Conservation (phyloP, 2,797 vertebrate species). For the Paratrypauchen microcephalus region DNA sequence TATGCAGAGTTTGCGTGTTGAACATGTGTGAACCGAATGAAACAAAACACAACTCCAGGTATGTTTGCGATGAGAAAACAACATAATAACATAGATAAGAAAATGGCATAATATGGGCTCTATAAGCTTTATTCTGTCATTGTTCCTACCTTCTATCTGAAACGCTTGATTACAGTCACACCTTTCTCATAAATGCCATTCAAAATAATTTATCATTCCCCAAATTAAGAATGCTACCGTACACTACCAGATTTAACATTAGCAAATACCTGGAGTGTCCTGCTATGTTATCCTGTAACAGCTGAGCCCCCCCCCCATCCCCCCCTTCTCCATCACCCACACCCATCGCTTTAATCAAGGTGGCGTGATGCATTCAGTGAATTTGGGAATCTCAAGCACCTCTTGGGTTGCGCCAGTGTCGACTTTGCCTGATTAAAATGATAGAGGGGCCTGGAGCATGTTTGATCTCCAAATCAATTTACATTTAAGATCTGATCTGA, state of each 20-base stretch:
- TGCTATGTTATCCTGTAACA: constrained; percentile 26
- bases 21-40: too few relatives aligned
- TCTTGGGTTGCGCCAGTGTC: constrained; percentile 59
- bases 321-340: constrained; percentile 10
- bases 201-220: not conserved
- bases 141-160: not conserved
- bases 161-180: not conserved
- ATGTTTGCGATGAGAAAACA: too few relatives aligned
- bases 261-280: constrained; percentile 20
- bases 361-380: constrained; percentile 64
- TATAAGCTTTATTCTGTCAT: too few relatives aligned
- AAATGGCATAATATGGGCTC: too few relatives aligned
- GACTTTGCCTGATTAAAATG: constrained; percentile 74
- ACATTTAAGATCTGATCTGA: constrained; percentile 71
- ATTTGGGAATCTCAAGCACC: constrained; percentile 66
- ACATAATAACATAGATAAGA: too few relatives aligned
- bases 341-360: constrained; percentile 63
- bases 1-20: too few relatives aligned
- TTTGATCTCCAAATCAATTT: constrained; percentile 78
- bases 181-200: not conserved
- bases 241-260: constrained; percentile 16
- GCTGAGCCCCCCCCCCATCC: constrained; percentile 25
- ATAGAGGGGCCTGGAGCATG: constrained; percentile 68
- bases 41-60: too few relatives aligned
- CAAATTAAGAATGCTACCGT: not conserved